Base-by-base conservation (phyloP, 2,113 vertebrate genomes). In the Rhodinocichla rosea region DNA sequence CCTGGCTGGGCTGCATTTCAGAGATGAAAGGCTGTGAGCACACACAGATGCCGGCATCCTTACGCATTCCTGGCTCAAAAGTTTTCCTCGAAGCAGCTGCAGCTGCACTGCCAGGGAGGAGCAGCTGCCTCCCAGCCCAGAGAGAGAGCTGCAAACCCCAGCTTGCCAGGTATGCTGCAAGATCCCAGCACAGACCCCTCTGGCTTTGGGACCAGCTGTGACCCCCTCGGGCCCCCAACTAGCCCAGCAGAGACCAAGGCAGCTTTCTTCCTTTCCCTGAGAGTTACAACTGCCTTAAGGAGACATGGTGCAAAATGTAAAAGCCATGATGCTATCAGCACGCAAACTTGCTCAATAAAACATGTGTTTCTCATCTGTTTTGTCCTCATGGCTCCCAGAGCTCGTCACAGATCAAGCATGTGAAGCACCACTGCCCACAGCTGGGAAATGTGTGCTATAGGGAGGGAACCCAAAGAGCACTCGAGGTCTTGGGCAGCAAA, bases 71-170 rank as follows among this genome's bases (percentile, higher is more conserved):
- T 97, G 87, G 78, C 95, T 94, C 23, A 0, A 67, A 77, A 89
- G 87, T 83, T 96, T 97, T 97, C 94, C 91, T 95, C 71, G 19
- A 92, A 95, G 75, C 88, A 94, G 87, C 65, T 94, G 86, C 5
- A 20, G 94, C 94, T 76, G 13, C 47, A 13, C 44, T 69, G 92
- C 84, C 20, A 69, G 60, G 63, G 64, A 85, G 64, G 49, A 88
- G 93, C 89, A 87, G 83, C 62, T 83, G 83, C 26, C 52, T 55
- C 53, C 53, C 64, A 62, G 52, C 57, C 91, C 17, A 30, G 50
- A 81, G n/a, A 52, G 57, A 89, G 9, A 20, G 39, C 52, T 57
- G 69, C 95, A 87, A 95, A 83, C 63, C 28, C 39, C 79, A 63
- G 35, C 47, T 62, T 76, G 63, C 79, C 63, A 63, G 79, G 49